These are phyloP conservation scores for Drosophila mimica DNA, from an alignment of 2,888 invertebrate species.

Conservation along the genomic window DNA sequence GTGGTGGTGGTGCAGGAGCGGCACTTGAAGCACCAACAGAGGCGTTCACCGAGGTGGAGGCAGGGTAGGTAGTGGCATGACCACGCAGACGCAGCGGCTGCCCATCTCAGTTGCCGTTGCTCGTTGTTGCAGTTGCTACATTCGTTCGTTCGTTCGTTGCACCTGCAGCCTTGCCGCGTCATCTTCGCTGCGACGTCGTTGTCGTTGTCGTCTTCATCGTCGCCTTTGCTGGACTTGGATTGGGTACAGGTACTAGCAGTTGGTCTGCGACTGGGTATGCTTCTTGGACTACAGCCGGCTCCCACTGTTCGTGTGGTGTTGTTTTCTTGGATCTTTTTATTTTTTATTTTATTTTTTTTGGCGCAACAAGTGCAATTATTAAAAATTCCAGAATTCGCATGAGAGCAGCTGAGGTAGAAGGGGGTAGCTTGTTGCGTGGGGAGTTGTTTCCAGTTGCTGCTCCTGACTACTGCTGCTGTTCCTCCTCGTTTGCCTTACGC, in stretches of 20 bases:
- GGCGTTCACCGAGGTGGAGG: conserved; percentile 6
- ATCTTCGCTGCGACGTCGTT: conserved; percentile 61
- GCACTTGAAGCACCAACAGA: conserved; percentile 27
- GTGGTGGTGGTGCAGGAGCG: conserved; percentile 16
- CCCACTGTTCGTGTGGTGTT: conserved; percentile 65
- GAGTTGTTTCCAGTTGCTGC: conserved; percentile 73
- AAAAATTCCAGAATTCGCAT: conserved; percentile 77
- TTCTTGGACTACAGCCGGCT: conserved; percentile 59
- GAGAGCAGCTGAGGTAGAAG: conserved; percentile 18
- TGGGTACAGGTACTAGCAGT: conserved; percentile 28
- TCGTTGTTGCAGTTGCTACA: conserved; percentile 35
- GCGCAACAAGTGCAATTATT: conserved; percentile 81
- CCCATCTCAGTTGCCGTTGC: conserved; percentile 53
- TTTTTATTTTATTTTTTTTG: conserved; percentile 56
- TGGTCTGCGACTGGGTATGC: conserved; percentile 26
- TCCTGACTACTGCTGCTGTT: conserved; percentile 42
- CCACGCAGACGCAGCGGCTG: conserved; percentile 80
- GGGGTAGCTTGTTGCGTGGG: conserved; percentile 68
- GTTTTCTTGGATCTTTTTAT: conserved; percentile 33
- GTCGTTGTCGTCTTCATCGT: conserved; percentile 78
- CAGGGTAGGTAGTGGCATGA: conserved; percentile 55
- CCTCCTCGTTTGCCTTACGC: conserved; percentile 69
- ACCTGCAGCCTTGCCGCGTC: conserved; percentile 80
- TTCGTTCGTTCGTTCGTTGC: conserved; percentile 63
- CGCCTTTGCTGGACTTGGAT: conserved; percentile 56